phyloP scores from a whole-genome alignment of 2,888 invertebrate genomes.

The Troides oblongomaculatus region DNA sequence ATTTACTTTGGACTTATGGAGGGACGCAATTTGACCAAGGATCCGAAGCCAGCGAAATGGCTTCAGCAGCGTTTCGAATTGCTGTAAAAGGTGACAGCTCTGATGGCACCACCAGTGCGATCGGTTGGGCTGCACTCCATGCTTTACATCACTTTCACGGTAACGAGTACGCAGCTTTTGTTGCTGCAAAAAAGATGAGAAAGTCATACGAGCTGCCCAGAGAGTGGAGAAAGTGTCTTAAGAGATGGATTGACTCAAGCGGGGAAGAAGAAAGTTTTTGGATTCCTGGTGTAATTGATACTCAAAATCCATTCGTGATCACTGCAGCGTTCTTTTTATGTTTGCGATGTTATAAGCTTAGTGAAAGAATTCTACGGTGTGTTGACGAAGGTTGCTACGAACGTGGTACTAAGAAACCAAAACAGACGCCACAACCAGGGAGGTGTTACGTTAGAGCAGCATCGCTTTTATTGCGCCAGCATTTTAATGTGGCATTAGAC shows the following conservation, averaged over 20 bases:
- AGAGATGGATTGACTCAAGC: slow-evolving; percentile 59
- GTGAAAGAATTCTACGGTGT: slow-evolving; percentile 56
- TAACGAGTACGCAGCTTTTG: slow-evolving; percentile 54
- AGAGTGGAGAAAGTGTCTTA: slow-evolving; percentile 59
- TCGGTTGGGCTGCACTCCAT: slow-evolving; percentile 71
- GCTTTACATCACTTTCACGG: slow-evolving; percentile 54
- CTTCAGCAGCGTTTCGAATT: slow-evolving; percentile 61
- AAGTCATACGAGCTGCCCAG: slow-evolving; percentile 56
- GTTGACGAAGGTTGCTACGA: slow-evolving; percentile 52
- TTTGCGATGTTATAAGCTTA: slow-evolving; percentile 61
- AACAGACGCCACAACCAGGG: slow-evolving; percentile 43
- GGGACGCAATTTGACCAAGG: slow-evolving; percentile 59
- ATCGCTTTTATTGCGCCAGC: slow-evolving; percentile 50
- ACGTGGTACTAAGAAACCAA: slow-evolving; percentile 45
- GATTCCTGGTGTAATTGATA: slow-evolving; percentile 51
- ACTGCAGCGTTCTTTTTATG: slow-evolving; percentile 72
- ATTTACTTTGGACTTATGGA: slow-evolving; percentile 62
- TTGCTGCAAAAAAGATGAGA: slow-evolving; percentile 65
- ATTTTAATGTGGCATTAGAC: slow-evolving; percentile 50
- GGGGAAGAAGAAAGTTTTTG: slow-evolving; percentile 69
- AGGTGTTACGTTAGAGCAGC: slow-evolving; percentile 60
- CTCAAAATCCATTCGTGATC: slow-evolving; percentile 57
- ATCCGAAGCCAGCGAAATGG: slow-evolving; percentile 40
- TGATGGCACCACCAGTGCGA: slow-evolving; percentile 62
- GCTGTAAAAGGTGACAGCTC: slow-evolving; percentile 62